Base-by-base conservation (phyloP, 2,888 invertebrate species). In the Brachyopa scutellaris region DNA sequence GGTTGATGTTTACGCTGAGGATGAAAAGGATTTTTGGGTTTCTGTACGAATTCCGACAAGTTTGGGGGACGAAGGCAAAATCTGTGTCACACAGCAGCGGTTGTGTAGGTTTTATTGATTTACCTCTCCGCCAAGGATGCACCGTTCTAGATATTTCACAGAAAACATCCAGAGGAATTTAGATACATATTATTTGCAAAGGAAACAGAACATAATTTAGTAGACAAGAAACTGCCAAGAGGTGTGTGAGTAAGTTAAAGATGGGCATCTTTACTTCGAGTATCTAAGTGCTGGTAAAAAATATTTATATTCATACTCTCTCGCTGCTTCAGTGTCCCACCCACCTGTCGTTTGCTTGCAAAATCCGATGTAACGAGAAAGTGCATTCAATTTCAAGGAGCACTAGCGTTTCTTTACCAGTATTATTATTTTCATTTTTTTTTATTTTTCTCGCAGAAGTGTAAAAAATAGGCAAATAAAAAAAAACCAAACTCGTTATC, bases 21-120 rank as follows among this genome's bases (percentile, higher is more conserved):
- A 62, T 57, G 21, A 76, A 70, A 36, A 69, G 45, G 49, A 80
- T 80, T 80, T 31, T 17, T 15, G 36, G 55, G 36, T 70, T 47
- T 55, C 23, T 33, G 15, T 67, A 31, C 17, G 15, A 33, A 62
- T 61, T 61, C 40, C 67, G 38, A 47, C 61, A 80, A 74, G 26
- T 49, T 62, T n/a, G 42, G 47, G 45, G 23, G 21, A 23, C 36
- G 47, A 21, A 40, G 19, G 9, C 19, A 19, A 64, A 76, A 76
- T 76, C 69, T 82, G 76, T 82, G 80, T 76, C 80, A 82, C 69
- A 42, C 49, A 64, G 64, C 80, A n/a, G n/a, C n/a, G 76, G 57
- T 62, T 82, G 64, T 82, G 80, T 38, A 82, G 76, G 70, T 76
- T 70, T 64, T 82, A 82, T 82, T 76, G 80, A 82, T 82, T 82